Evolutionary conservation across 2,113 vertebrate genomes (phyloP).

Genomic region (Pelvicachromis taeniatus): DNA sequence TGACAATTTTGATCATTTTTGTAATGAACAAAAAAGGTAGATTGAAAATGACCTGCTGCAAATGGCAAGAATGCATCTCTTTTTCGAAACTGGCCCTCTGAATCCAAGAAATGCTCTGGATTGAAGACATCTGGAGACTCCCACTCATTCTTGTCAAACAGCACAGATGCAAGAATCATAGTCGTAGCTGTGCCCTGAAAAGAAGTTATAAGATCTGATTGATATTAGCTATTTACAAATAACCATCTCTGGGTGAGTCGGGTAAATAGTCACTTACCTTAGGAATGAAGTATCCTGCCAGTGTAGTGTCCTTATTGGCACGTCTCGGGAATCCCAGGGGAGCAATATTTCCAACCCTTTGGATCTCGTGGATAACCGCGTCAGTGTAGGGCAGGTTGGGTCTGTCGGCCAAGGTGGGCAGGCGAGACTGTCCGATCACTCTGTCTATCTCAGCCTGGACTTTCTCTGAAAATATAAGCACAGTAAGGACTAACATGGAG

Average conservation of each 20-base stretch:
- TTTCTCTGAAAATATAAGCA: constrained; percentile 27
- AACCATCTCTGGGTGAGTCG: neutral
- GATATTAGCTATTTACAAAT: neutral
- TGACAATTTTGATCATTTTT: neutral
- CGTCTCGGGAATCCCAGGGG: constrained; percentile 72
- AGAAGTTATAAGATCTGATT: constrained; percentile 26
- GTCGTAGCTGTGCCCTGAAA: constrained; percentile 43
- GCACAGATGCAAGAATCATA: constrained; percentile 76
- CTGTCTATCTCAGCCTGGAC: constrained; percentile 76
- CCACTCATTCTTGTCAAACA: constrained; percentile 81
- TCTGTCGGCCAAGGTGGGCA: constrained; percentile 69
- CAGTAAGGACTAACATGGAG: neutral
- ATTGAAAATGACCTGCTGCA: constrained; percentile 69
- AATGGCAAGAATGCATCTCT: constrained; percentile 84
- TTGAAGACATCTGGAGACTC: constrained; percentile 81
- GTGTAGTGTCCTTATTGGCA: constrained; percentile 47
- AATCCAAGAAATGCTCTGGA: constrained; percentile 84
- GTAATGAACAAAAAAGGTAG: neutral
- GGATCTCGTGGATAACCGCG: constrained; percentile 79
- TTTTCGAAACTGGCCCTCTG: constrained; percentile 77
- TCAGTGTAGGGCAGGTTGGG: constrained; percentile 79
- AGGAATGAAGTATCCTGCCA: constrained; percentile 75
- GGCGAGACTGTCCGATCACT: constrained; percentile 64
- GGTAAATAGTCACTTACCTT: constrained; percentile 61
- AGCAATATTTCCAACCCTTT: constrained; percentile 74